Percentiles rank a stretch among this genome's conserved stretches.
phyloP scores from a whole-genome alignment of 2,113 vertebrate genomes.

The Paralichthys olivaceus region DNA sequence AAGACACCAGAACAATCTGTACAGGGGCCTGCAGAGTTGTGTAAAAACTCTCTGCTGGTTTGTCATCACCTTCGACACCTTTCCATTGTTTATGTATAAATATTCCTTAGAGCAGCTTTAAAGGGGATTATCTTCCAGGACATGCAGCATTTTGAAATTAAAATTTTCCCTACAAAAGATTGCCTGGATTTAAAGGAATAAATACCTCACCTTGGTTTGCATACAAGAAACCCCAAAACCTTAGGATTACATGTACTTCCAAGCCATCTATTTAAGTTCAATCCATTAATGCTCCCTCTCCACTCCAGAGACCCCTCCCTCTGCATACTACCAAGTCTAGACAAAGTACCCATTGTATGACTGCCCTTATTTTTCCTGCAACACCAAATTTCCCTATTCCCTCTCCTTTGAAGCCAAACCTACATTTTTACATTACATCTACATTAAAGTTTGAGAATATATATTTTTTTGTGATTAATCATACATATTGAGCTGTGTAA shows the following conservation, averaged over 20 bases:
- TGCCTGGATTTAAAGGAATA: slow-evolving; percentile 4
- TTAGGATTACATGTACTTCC: slow-evolving; percentile 17
- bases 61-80: background rate
- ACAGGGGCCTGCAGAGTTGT: background rate
- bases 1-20: background rate
- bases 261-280: slow-evolving; percentile 50
- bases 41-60: background rate
- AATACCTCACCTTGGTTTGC: slow-evolving; percentile 9
- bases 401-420: slow-evolving; percentile 31
- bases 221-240: slow-evolving; percentile 7
- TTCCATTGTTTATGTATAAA: background rate
- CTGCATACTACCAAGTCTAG: slow-evolving; percentile 28
- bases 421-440: slow-evolving; percentile 12
- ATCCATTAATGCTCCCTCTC: slow-evolving; percentile 60
- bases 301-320: slow-evolving; percentile 43
- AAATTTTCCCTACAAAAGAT: background rate
- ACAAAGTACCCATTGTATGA: slow-evolving; percentile 81
- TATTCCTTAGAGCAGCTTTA: background rate
- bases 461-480: slow-evolving; percentile 38
- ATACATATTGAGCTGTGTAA: slow-evolving; percentile 42
- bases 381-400: slow-evolving; percentile 56
- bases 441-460: slow-evolving; percentile 27
- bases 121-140: background rate
- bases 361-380: slow-evolving; percentile 70
- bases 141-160: background rate